Evolutionary conservation across 2,797 vertebrate species (phyloP).

Genomic region (Lutjanus campechanus): DNA sequence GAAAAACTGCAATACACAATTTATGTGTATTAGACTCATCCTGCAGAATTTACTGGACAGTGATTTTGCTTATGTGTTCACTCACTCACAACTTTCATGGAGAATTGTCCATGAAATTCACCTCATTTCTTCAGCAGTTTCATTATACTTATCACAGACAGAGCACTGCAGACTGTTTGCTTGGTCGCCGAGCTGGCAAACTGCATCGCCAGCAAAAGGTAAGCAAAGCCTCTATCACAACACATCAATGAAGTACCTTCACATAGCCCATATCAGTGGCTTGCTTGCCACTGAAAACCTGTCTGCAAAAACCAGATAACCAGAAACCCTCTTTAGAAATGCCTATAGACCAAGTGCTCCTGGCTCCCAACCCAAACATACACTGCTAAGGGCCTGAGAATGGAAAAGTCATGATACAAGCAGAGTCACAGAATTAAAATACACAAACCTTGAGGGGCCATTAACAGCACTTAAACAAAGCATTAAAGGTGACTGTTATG

Average conservation of each 20-base stretch:
- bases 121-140: constrained; percentile 58
- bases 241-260: constrained; percentile 70
- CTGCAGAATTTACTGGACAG: neutral
- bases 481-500: neutral
- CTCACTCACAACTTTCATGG: constrained; percentile 28
- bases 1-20: too few species aligned
- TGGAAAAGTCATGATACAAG: constrained; percentile 45
- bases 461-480: neutral
- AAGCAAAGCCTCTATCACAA: constrained; percentile 62
- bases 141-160: constrained; percentile 68
- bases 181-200: constrained; percentile 66
- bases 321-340: constrained; percentile 50
- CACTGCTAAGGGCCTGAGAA: constrained; percentile 34
- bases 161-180: constrained; percentile 57
- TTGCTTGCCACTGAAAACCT: constrained; percentile 63
- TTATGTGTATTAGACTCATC: constrained; percentile 5
- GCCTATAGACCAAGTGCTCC: constrained; percentile 42
- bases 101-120: constrained; percentile 55
- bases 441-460: neutral
- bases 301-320: constrained; percentile 74
- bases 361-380: constrained; percentile 39
- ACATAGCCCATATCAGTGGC: constrained; percentile 62
- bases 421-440: constrained; percentile 26
- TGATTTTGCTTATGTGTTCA: constrained; percentile 18
- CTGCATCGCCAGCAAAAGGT: constrained; percentile 66